Evolutionary conservation across 2,113 vertebrate genomes (phyloP).

Genomic region (Charadrius vociferus): DNA sequence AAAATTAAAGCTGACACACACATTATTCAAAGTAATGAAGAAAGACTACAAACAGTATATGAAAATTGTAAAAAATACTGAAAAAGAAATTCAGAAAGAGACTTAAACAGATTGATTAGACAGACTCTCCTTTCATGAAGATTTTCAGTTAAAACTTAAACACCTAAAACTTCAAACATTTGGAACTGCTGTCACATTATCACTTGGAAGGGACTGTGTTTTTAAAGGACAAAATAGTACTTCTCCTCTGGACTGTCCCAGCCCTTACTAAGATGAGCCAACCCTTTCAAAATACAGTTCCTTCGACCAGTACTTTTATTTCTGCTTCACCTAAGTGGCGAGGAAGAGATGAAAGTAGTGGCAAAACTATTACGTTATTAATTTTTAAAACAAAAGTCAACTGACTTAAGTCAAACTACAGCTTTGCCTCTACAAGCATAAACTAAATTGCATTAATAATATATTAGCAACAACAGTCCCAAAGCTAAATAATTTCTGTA

Average conservation of each 20-base stretch:
- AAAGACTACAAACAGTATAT: background rate
- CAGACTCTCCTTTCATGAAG: background rate
- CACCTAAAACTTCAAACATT: background rate
- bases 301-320: background rate
- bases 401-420: background rate
- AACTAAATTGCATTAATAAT: background rate
- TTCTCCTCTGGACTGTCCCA: background rate
- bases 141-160: background rate
- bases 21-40: background rate
- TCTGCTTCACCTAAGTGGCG: background rate
- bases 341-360: background rate
- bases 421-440: background rate
- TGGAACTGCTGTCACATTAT: background rate
- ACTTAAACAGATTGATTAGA: background rate
- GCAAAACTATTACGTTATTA: background rate
- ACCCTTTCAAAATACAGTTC: background rate
- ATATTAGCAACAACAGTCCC: background rate
- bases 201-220: background rate
- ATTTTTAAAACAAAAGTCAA: constrained; percentile 4
- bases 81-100: background rate
- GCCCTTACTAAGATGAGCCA: background rate
- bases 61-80: background rate
- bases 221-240: background rate
- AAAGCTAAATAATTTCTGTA: background rate
- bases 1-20: background rate